Evolutionary conservation across 2,888 invertebrate genomes (phyloP), one percentile per base, ranked within the genome.

Genomic region (Lacanobia wlatinum): DNA sequence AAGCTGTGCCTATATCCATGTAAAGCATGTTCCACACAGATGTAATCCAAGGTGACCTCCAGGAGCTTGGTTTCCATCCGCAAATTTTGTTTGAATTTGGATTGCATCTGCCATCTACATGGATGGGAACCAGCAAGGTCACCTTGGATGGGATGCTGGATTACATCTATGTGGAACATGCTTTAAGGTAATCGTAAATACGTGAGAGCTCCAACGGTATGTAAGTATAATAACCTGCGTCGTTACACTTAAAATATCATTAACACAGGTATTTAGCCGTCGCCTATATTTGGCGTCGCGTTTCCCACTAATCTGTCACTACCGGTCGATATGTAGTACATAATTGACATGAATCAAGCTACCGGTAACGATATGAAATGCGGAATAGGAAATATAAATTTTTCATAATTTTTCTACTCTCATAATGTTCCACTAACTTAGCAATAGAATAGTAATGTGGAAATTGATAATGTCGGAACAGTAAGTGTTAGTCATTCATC

Each of bases 351-450:
- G 52, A 73, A 84, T 78, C 63, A 58, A 12, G 69, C 70, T 84
- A 59, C 84, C 84, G 75, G 73, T 65, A 65, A 50, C 62, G 23
- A 58, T 66, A 68, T 58, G 73, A 70, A 84, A 83, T 38, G 73
- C 85, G 85, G 74, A 86, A 79, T 77, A 79, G 84, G 76, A 82
- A 86, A 76, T 76, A 68, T 66, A 3, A 52, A n/a, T 48, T 63
- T 76, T 72, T 69, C 52, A 70, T 69, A 70, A 61, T 69, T 63
- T 78, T 76, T 46, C 65, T 70, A 76, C 71, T 73, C 63, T 70
- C 62, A 46, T 73, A 61, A 70, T 72, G 56, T 64, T 53, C 9
- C 28, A 64, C n/a, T 28, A 52, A 62, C 66, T 71, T 64, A 63
- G 69, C 56, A 83, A 74, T 66, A 64, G 56, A 63, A 82, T 73